These are phyloP conservation scores for Axinella damicornis DNA, from an alignment of 37 sponge, comb jelly and placozoan species.

Conservation along the genomic window DNA sequence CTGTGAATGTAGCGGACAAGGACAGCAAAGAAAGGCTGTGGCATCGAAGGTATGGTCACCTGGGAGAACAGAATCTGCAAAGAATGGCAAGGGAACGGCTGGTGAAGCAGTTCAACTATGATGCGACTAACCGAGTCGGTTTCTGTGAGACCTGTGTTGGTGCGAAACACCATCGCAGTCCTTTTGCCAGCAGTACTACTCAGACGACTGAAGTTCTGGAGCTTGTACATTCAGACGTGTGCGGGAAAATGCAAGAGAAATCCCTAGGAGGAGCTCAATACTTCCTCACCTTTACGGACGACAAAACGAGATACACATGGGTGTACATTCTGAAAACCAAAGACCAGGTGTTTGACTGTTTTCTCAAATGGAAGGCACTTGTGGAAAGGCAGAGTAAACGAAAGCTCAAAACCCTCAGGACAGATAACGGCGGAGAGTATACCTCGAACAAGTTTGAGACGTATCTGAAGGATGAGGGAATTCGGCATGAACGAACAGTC, in stretches of 20 bases:
- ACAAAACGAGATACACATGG: conserved; percentile 47
- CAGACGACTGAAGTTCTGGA: conserved; percentile 34
- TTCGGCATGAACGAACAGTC: conserved; percentile 52
- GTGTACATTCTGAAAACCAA: conserved; percentile 20
- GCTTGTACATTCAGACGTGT: conserved; percentile 58
- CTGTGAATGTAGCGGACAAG: conserved; percentile 5
- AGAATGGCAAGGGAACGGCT: conserved; percentile 42
- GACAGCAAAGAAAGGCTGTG: conserved; percentile 43
- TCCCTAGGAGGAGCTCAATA: conserved; percentile 45
- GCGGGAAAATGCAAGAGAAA: conserved; percentile 49
- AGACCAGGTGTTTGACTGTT: conserved; percentile 16
- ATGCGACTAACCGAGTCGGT: conserved; percentile 31
- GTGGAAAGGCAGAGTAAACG: conserved; percentile 40
- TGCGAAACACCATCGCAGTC: conserved; percentile 56
- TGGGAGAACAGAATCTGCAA: conserved; percentile 35
- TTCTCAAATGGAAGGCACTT: conserved; percentile 61
- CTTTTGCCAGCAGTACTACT: conserved; percentile 24
- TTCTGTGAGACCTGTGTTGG: conserved; percentile 60
- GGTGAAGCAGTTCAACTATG: conserved; percentile 49
- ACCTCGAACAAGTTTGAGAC: conserved; percentile 44
- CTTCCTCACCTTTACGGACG: conserved; percentile 64
- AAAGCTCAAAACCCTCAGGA: conserved; percentile 46
- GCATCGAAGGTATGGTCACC: conserved; percentile 68
- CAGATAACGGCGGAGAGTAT: conserved; percentile 67
- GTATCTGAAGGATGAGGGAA: conserved; percentile 43